phyloP scores from a whole-genome alignment of 37 sponge, comb jelly and placozoan species.

The Axinella damicornis region DNA sequence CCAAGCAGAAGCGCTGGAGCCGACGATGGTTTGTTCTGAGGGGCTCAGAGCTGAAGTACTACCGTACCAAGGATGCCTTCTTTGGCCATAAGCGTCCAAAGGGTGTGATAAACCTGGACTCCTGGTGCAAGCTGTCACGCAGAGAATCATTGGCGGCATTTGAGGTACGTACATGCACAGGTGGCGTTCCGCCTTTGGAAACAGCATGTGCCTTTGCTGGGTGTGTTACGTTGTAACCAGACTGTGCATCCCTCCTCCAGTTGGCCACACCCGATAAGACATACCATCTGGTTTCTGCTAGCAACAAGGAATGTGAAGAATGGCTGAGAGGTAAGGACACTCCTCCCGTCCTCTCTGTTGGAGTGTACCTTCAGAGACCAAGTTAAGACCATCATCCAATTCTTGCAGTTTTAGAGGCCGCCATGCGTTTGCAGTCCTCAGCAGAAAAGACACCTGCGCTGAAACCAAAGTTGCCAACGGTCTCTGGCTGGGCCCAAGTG shows the following conservation, averaged over 20 bases:
- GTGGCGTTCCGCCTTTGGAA: too few relatives aligned
- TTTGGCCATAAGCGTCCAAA: not conserved
- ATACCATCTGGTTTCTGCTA: conserved; percentile 40
- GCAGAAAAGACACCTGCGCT: not conserved
- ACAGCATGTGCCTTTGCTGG: too few relatives aligned
- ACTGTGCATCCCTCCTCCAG: not conserved
- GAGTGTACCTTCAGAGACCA: not conserved
- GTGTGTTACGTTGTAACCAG: too few relatives aligned
- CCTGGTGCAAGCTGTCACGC: conserved; percentile 56
- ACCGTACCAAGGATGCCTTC: conserved; percentile 23
- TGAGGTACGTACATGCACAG: not conserved
- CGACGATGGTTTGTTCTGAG: conserved; percentile 62
- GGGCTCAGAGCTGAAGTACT: conserved; percentile 60
- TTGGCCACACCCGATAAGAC: conserved; percentile 33
- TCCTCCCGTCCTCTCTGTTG: not conserved
- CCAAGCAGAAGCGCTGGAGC: conserved; percentile 21
- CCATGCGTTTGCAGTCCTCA: not conserved
- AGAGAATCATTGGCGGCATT: not conserved
- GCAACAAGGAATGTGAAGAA: conserved; percentile 32
- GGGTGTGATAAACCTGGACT: conserved; percentile 41
- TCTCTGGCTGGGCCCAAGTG: conserved; percentile 48
- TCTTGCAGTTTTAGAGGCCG: conserved; percentile 9
- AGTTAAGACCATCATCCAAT: too few relatives aligned
- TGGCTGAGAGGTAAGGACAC: conserved; percentile 49
- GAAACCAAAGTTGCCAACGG: not conserved